Evolutionary conservation across 2,113 vertebrate species (phyloP).

Genomic region (Lethenteron reissneri): DNA sequence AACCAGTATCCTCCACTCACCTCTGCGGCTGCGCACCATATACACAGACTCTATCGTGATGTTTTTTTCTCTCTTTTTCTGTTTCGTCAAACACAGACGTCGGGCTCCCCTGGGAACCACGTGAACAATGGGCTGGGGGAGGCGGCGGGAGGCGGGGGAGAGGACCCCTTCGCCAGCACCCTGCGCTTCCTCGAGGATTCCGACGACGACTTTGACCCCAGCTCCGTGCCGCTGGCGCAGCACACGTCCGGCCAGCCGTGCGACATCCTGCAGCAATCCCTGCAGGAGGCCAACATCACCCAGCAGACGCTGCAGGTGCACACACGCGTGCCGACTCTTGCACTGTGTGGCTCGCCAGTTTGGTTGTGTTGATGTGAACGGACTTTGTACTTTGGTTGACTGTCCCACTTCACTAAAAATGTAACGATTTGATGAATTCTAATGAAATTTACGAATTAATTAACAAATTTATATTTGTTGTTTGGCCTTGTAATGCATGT

Average conservation of each 20-base stretch:
- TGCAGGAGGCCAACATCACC: slow-evolving; percentile 90
- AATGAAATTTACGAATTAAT: no score
- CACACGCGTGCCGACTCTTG: not conserved
- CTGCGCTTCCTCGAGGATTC: slow-evolving; percentile 72
- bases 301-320: slow-evolving; percentile 65
- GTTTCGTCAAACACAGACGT: slow-evolving; percentile 39
- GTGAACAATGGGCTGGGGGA: slow-evolving; percentile 31
- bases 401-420: no score
- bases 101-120: slow-evolving; percentile 49
- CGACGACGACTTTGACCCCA: slow-evolving; percentile 49
- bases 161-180: slow-evolving; percentile 16
- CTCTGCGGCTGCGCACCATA: no score
- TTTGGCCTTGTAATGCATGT: no score
- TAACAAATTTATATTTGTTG: no score
- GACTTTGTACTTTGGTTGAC: no score
- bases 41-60: no score
- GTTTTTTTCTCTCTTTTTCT: no score
- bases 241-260: slow-evolving; percentile 44
- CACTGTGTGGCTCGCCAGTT: no score
- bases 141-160: slow-evolving; percentile 47
- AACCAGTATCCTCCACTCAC: no score
- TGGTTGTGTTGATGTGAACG: no score
- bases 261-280: slow-evolving; percentile 88
- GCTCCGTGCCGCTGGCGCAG: slow-evolving; percentile 20
- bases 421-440: no score